Evolutionary conservation across 64 coral and sea anemone genomes (phyloP), one percentile per base, ranked within the genome.

Genomic region (Actinia tenebrosa): DNA sequence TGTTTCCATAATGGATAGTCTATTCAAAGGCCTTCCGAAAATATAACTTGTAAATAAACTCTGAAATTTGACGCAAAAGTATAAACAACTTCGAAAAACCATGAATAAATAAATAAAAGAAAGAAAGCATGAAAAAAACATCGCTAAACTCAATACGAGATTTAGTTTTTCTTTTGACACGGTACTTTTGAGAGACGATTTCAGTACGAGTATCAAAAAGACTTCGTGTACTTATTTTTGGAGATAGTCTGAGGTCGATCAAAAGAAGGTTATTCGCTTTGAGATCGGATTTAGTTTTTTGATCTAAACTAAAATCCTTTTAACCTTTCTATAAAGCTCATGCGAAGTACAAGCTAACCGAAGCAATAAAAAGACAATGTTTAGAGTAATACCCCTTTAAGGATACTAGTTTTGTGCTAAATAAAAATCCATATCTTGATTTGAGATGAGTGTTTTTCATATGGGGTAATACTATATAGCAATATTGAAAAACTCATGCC

Each of bases 51-150:
- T 23, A 66, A 66, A 66, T 66, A 66, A 66, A 66, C 63, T 66
- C 63, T 20, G 15, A 66, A 66, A 66, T 20, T 66, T 66, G 63
- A 66, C n/a, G 15, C 63, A 23, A 66, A 66, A 66, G 63, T 66
- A 66, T 66, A 66, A 66, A 66, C 63, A 66, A 66, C 19, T n/a
- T 7, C 7, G 63, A 66, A 66, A 66, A 66, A 20, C 63, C 63
- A 66, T 66, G 20, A 66, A 66, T 66, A 66, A 66, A 66, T 23
- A 66, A 66, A 66, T 66, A 23, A 66, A 66, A 66, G n/a, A 66
- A 66, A 9, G 63, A 66, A 66, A 66, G 22, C 19, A 66, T 7
- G 63, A 66, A 10, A 66, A 66, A 66, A 66, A n/a, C 19, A 1
- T 23, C 7, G 7, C 13, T 58, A 58, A 58, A 58, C 56, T 58